Conservation (phyloP, 2,113 vertebrate species). For the Myiopsitta monachus region DNA sequence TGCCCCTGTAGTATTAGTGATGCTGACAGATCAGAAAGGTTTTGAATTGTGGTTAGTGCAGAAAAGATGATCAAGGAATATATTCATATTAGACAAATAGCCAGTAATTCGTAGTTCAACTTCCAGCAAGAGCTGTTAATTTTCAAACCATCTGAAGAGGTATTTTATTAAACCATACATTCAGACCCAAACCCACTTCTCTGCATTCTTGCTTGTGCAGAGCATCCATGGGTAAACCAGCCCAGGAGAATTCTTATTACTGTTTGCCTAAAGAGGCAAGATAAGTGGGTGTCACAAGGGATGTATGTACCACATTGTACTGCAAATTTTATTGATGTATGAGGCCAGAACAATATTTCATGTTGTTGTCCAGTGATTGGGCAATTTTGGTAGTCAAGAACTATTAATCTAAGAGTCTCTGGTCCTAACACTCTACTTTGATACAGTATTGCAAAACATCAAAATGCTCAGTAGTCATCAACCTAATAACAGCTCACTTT, state of each 20-base stretch:
- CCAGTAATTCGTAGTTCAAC: neutral
- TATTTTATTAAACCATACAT: neutral
- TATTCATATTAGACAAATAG: neutral
- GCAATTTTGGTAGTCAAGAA: neutral
- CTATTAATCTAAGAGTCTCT: neutral
- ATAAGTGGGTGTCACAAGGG: neutral
- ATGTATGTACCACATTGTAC: neutral
- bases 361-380: neutral
- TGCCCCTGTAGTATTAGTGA: fast-evolving
- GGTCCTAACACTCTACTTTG: neutral
- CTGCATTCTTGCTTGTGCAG: neutral
- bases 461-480: neutral
- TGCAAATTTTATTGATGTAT: neutral
- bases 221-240: neutral
- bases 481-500: neutral
- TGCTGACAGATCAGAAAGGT: neutral
- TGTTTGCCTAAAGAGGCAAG: neutral
- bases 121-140: neutral
- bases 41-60: neutral
- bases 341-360: neutral
- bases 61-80: neutral
- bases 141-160: too few species aligned
- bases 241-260: neutral
- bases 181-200: neutral
- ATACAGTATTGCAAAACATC: neutral